Evolutionary conservation across 2,888 invertebrate genomes (phyloP), one percentile per base, ranked within the genome.

Genomic region (Drosophila emarginata): DNA sequence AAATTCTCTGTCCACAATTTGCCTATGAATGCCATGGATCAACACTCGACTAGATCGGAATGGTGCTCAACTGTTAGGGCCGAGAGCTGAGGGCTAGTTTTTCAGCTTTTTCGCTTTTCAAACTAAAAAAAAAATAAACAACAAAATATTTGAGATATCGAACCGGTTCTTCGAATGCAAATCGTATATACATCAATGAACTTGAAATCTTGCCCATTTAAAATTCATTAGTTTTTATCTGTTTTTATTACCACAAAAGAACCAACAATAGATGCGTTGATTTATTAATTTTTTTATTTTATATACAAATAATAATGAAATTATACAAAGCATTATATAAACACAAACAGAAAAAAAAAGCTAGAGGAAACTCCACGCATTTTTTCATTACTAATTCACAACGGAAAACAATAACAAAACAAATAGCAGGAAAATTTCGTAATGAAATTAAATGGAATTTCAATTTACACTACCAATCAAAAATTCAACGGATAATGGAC

Each of bases 221-320:
- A 80, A 87, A 85, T 85, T 87, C 87, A 85, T 85, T 87, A 80
- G 85, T 73, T 83, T 82, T 82, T 82, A 82, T 83, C 79, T 72
- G 58, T 74, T 75, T 80, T 73, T 72, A 70, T 80, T 64, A 61
- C 72, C 63, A 66, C 68, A 77, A 64, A 21, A 67, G 69, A 69
- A 63, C 60, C 72, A 72, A 83, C 82, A 83, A 83, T 79, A 68
- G 72, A 53, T 21, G 62, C 76, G 76, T 52, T 83, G 82, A 83
- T 86, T 83, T 83, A 83, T 83, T 80, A 78, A 83, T 86, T 79
- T 61, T 83, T 64, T 69, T 56, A 72, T 72, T 67, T 69, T 62
- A 53, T 63, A 77, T 66, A 69, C 59, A 39, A 61, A 71, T 66
- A 63, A 64, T 78, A 53, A 68, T 45, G 45, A 73, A 65, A 71